A percentile compares a stretch with the other conserved stretches of the same genome.
Evolutionary conservation across 2,888 invertebrate species (phyloP).

Genomic region (Allacma fusca): DNA sequence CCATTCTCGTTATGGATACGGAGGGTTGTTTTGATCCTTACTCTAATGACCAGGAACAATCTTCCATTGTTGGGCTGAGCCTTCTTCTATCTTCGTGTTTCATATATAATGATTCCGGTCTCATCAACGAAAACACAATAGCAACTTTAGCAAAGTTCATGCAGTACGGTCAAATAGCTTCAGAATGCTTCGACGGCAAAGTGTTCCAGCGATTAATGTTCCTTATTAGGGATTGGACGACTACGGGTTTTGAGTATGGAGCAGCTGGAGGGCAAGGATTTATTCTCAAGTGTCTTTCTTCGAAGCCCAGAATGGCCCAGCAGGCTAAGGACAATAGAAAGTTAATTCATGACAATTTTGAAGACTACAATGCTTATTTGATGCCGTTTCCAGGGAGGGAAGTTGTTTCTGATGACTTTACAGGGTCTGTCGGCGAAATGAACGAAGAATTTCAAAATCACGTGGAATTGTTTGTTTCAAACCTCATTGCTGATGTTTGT

Average conservation of each 20-base stretch:
- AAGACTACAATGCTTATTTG: too few species aligned
- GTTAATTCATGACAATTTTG: too few species aligned
- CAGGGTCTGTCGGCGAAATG: too few species aligned
- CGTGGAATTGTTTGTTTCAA: too few species aligned
- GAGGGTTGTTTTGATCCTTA: conserved; percentile 53
- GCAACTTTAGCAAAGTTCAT: conserved; percentile 48
- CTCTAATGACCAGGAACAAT: conserved; percentile 42
- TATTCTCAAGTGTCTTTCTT: too few species aligned
- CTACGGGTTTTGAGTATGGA: conserved; percentile 45
- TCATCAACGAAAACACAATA: conserved; percentile 48
- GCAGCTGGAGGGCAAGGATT: conserved; percentile 46
- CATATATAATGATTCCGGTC: conserved; percentile 49
- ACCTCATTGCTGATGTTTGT: too few species aligned
- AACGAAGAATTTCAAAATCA: too few species aligned
- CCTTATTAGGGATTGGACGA: conserved; percentile 56
- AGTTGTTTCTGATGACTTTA: too few species aligned
- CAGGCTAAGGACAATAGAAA: too few species aligned
- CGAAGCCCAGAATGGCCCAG: too few species aligned
- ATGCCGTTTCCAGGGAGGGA: too few species aligned
- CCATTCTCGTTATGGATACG: conserved; percentile 53
- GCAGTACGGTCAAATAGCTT: conserved; percentile 47
- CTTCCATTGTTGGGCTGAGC: conserved; percentile 49
- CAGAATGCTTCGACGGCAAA: conserved; percentile 44
- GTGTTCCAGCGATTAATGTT: conserved; percentile 58
- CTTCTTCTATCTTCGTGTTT: conserved; percentile 46